Percentiles rank a stretch among this genome's conserved stretches.
phyloP scores from a whole-genome alignment of 2,113 vertebrate genomes.

The Brachionichthys hirsutus region DNA sequence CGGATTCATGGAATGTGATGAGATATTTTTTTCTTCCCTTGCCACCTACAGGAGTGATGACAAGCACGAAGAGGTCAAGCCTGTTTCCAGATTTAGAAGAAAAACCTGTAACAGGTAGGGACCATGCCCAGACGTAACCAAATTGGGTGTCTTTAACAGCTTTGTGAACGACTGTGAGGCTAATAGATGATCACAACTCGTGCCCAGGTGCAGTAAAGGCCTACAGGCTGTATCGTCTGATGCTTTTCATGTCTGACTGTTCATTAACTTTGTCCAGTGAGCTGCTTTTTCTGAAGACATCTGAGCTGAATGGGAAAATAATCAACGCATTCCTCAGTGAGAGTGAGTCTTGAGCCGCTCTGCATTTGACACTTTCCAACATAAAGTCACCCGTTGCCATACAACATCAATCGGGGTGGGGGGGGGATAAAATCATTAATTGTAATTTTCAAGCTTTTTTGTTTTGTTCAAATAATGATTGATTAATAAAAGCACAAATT shows the following conservation, averaged over 20 bases:
- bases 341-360: constrained; percentile 69
- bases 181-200: neutral
- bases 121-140: neutral
- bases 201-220: neutral
- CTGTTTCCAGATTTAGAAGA: constrained; percentile 25
- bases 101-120: constrained; percentile 51
- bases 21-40: neutral
- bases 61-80: neutral
- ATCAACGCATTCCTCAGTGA: constrained; percentile 34
- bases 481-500: too few species aligned
- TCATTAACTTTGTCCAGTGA: constrained; percentile 68
- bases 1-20: neutral
- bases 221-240: constrained; percentile 9
- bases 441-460: too few species aligned
- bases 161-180: neutral
- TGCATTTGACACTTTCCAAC: neutral
- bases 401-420: too few species aligned
- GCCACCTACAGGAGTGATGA: constrained; percentile 13
- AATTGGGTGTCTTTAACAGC: neutral
- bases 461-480: too few species aligned
- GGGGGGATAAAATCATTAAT: too few species aligned
- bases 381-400: neutral
- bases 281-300: constrained; percentile 27
- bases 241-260: constrained; percentile 35
- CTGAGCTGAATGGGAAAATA: constrained; percentile 52